These are phyloP conservation scores for Gadopsis marmoratus DNA, from an alignment of 2,797 vertebrate genomes.

Conservation along the genomic window DNA sequence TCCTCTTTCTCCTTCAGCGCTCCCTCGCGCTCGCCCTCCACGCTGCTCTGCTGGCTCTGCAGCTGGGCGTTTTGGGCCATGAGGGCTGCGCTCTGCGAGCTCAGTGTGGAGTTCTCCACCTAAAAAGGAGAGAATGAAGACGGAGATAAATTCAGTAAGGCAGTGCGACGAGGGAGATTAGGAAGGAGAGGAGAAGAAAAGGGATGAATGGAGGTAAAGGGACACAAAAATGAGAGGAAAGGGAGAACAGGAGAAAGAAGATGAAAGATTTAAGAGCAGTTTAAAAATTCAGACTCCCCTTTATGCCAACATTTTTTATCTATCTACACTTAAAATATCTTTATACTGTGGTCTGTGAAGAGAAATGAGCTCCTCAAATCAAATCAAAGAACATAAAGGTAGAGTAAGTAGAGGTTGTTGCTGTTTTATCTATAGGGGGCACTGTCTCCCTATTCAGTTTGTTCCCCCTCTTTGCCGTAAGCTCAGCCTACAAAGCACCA, in stretches of 20 bases:
- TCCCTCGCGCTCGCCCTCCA: constrained; percentile 92
- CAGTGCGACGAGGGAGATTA: not conserved
- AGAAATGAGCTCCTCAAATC: not conserved
- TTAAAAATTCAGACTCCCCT: not conserved
- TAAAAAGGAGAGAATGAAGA: constrained; percentile 57
- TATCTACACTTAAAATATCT: not conserved
- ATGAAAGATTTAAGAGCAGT: not conserved
- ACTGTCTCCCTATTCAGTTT: constrained; percentile 30
- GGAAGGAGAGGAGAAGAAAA: not conserved
- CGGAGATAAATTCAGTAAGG: not conserved
- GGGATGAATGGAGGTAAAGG: not conserved
- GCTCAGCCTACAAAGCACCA: constrained; percentile 8
- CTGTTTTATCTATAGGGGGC: constrained; percentile 60
- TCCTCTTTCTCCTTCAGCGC: constrained; percentile 93
- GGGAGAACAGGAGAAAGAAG: not conserved
- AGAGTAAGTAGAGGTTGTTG: not conserved
- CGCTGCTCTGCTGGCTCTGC: constrained; percentile 91
- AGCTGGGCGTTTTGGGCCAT: constrained; percentile 98
- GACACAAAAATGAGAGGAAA: not conserved
- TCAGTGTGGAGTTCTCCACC: constrained; percentile 97
- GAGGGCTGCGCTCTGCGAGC: constrained; percentile 92
- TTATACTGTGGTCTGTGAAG: not conserved
- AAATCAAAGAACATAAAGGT: not conserved
- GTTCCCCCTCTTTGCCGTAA: not conserved
- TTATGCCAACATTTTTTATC: not conserved